Percentiles rank a stretch among this genome's conserved stretches.
Evolutionary conservation across 2,888 invertebrate species (phyloP).

Genomic region (Uropetala carovei): DNA sequence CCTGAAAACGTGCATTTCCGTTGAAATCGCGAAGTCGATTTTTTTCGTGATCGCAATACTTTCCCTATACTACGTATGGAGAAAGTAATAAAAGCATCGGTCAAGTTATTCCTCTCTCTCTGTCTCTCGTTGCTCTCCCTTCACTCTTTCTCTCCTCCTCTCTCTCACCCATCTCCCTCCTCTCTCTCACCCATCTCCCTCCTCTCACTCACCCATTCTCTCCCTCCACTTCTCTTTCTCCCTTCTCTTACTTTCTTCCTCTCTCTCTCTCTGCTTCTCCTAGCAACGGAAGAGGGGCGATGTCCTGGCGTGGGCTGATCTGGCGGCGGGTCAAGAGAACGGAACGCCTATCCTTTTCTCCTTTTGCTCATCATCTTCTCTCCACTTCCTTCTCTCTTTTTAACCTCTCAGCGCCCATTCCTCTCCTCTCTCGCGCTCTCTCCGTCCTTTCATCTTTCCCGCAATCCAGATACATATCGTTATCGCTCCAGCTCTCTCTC

Average conservation of each 20-base stretch:
- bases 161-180: no score
- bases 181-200: background rate
- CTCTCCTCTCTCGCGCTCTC: no score
- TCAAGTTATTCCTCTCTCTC: no score
- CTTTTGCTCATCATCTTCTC: background rate
- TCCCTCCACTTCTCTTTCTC: background rate
- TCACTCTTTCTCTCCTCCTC: no score
- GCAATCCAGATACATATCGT: no score
- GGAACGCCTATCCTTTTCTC: background rate
- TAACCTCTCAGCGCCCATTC: background rate
- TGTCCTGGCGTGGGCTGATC: conserved; percentile 22
- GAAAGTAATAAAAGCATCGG: conserved; percentile 7
- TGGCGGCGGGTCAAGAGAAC: conserved; percentile 45
- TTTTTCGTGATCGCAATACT: no score
- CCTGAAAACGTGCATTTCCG: no score
- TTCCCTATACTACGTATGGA: no score
- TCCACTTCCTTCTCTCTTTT: background rate
- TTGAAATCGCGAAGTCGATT: no score
- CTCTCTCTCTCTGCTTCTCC: background rate
- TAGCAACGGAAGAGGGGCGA: background rate
- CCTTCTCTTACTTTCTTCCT: background rate
- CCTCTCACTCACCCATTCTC: background rate
- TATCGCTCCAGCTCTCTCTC: no score
- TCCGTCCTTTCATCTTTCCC: background rate
- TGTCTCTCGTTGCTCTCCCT: no score